Evolutionary conservation across 2,113 vertebrate genomes (phyloP).

Genomic region (Athene cunicularia): DNA sequence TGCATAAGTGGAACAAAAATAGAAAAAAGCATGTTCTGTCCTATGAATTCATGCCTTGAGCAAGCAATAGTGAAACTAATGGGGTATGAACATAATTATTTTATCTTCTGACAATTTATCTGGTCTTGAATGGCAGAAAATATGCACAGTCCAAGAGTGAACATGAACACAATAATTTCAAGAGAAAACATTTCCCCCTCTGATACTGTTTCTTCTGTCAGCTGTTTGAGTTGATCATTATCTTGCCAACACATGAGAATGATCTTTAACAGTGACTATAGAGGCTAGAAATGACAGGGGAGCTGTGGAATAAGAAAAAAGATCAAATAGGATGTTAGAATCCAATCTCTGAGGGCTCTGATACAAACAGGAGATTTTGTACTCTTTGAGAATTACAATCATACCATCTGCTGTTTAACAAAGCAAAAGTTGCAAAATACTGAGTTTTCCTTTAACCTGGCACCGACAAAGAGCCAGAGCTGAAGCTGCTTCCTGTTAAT

Average conservation of each 20-base stretch:
- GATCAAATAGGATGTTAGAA: not conserved
- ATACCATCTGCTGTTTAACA: not conserved
- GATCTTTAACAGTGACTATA: not conserved
- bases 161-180: not conserved
- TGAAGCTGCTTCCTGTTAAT: constrained; percentile 5
- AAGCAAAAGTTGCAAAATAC: not conserved
- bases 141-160: not conserved
- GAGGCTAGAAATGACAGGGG: not conserved
- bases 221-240: not conserved
- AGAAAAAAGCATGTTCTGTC: not conserved
- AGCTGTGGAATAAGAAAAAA: not conserved
- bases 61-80: not conserved
- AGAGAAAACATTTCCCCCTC: not conserved
- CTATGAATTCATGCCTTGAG: not conserved
- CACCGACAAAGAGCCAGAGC: not conserved
- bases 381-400: not conserved
- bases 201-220: not conserved
- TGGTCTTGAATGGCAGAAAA: not conserved
- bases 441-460: not conserved
- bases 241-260: not conserved
- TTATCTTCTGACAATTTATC: not conserved
- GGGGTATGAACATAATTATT: not conserved
- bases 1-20: not conserved
- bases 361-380: not conserved
- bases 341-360: not conserved